phyloP scores from a whole-genome alignment of 1,140 invertebrate species.

The Pemphigus obesinymphae region DNA sequence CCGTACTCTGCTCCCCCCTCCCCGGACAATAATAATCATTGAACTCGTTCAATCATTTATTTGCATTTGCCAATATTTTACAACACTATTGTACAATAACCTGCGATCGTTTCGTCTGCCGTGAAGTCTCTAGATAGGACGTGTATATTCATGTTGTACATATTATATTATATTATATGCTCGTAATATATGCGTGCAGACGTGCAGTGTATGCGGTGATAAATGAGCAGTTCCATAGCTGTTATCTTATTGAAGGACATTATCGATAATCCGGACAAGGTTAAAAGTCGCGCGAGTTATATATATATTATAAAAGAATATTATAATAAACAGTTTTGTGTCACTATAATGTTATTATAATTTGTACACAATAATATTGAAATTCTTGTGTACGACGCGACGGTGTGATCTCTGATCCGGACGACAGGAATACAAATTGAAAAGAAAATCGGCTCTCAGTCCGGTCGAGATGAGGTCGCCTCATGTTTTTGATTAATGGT shows the following conservation, averaged over 20 bases:
- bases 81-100: neutral
- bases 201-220: neutral
- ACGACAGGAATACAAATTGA: neutral
- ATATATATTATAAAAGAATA: slow-evolving; percentile 4
- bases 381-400: neutral
- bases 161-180: too few species aligned
- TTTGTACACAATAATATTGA: neutral
- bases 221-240: neutral
- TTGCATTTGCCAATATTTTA: neutral
- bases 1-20: neutral
- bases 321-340: neutral
- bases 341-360: too few species aligned
- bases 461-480: too few species aligned
- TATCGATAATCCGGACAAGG: slow-evolving; percentile 28
- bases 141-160: too few species aligned
- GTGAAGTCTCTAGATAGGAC: neutral
- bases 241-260: slow-evolving; percentile 16
- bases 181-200: too few species aligned
- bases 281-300: slow-evolving; percentile 6
- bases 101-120: neutral
- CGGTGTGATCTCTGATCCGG: neutral
- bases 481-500: neutral
- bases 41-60: too few species aligned
- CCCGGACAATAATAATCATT: neutral
- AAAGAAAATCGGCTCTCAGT: neutral